Percentiles rank a stretch among this genome's conserved stretches.
Evolutionary conservation across 2,888 invertebrate genomes (phyloP).

Genomic region (Drosophila quinaria): DNA sequence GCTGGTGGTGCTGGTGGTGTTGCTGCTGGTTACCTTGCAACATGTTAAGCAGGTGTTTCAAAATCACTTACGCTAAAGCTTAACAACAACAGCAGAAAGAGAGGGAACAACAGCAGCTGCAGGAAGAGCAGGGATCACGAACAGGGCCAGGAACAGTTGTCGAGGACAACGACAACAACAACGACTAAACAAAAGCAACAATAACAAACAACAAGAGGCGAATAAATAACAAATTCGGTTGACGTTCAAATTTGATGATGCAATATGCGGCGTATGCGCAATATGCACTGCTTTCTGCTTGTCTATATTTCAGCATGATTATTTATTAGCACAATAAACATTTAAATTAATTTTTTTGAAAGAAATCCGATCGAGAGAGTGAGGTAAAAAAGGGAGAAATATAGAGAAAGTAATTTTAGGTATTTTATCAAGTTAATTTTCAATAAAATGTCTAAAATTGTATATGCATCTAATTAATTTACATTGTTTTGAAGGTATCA

Average conservation of each 20-base stretch:
- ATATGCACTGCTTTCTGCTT: constrained; percentile 22
- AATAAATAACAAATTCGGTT: constrained; percentile 63
- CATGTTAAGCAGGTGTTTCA: constrained; percentile 80
- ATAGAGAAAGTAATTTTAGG: neutral
- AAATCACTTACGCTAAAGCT: constrained; percentile 78
- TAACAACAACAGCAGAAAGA: constrained; percentile 32
- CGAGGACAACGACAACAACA: constrained; percentile 29
- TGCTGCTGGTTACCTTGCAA: constrained; percentile 55
- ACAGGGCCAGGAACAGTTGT: constrained; percentile 36
- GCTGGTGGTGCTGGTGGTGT: constrained; percentile 19
- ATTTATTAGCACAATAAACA: constrained; percentile 10
- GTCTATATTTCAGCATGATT: neutral
- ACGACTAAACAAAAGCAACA: constrained; percentile 10
- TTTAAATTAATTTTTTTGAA: constrained; percentile 13
- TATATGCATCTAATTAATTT: too few species aligned
- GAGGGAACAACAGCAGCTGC: constrained; percentile 20
- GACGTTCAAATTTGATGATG: constrained; percentile 30
- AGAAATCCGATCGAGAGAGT: neutral
- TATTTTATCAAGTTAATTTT: neutral
- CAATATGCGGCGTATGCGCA: constrained; percentile 60
- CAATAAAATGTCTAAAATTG: too few species aligned
- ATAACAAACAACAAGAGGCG: constrained; percentile 22
- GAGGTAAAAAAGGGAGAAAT: neutral
- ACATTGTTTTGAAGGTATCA: too few species aligned
- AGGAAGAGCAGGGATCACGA: constrained; percentile 3